Evolutionary conservation across 2,113 vertebrate species (phyloP).

Genomic region (Garra rufa): DNA sequence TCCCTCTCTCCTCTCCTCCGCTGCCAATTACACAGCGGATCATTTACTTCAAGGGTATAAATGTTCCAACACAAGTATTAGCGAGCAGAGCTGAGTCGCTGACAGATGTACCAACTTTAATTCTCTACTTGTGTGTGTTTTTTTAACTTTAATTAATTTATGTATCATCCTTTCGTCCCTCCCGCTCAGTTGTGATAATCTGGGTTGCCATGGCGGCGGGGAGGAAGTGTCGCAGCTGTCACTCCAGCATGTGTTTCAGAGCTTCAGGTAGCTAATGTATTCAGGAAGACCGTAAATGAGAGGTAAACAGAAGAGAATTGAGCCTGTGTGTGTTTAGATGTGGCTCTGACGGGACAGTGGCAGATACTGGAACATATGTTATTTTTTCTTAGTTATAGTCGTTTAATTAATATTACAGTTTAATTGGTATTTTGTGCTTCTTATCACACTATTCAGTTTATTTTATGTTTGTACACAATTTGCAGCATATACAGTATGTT

Average conservation of each 20-base stretch:
- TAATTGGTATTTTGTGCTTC: not conserved
- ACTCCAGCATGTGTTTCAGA: conserved; percentile 67
- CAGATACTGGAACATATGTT: not conserved
- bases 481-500: not conserved
- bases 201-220: conserved; percentile 70
- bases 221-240: conserved; percentile 75
- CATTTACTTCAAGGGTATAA: conserved; percentile 85
- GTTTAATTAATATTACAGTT: not conserved
- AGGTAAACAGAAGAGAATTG: conserved; percentile 74
- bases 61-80: conserved; percentile 85
- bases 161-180: conserved; percentile 74
- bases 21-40: conserved; percentile 85
- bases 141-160: conserved; percentile 81
- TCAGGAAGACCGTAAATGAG: conserved; percentile 71
- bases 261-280: conserved; percentile 75
- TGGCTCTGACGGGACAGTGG: not conserved
- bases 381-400: not conserved
- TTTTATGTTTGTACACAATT: not conserved
- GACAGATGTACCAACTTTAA: conserved; percentile 85
- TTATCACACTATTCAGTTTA: not conserved
- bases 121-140: conserved; percentile 74
- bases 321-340: conserved; percentile 43
- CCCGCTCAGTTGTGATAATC: conserved; percentile 72
- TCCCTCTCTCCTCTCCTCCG: conserved; percentile 73
- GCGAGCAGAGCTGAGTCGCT: conserved; percentile 78